Evolutionary conservation across 2,888 invertebrate species (phyloP), one percentile per base, ranked within the genome.

Genomic region (Hydraecia micacea): DNA sequence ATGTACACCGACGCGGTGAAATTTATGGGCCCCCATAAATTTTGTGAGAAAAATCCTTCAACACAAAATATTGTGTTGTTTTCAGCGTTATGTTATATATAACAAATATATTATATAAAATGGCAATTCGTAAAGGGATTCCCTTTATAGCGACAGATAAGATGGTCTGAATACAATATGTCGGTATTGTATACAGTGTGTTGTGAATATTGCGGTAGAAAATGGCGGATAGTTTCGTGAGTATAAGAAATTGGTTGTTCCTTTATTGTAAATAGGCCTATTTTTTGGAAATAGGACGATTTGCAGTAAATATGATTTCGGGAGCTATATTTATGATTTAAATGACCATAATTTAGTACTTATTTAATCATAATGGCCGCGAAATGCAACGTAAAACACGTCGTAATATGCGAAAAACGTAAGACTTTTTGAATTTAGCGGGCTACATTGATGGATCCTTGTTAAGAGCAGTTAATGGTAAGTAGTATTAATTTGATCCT

Each of bases 11-110:
- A 77, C 78, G 73, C 60, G 74, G 72, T 79, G 74, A 71, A 81
- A 88, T 86, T 84, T 88, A 89, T 82, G 77, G 42, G 3, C 55
- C 46, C 42, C 72, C 80, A 89, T 89, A 89, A 89, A 89, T 89
- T 81, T 58, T 25, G 9, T 39, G 60, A 58, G 75, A 74, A 81
- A 85, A 82, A 79, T 81, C 78, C 71, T 86, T 89, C 84, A 81
- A 83, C 85, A 83, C 77, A 81, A 89, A 87, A 85, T 84, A 84
- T 84, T 80, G 83, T 87, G 80, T 83, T 86, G 73, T 69, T 80
- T 86, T 68, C 69, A 77, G 70, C 77, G 74, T 80, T 82, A 66
- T 75, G 65, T 71, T 80, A 68, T 81, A 81, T 75, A 71, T 46
- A 46, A 63, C 70, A 72, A 67, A 71, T 81, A 66, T 83, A 77